Base-by-base conservation (phyloP, 2,797 vertebrate species). In the Microhierax caerulescens region DNA sequence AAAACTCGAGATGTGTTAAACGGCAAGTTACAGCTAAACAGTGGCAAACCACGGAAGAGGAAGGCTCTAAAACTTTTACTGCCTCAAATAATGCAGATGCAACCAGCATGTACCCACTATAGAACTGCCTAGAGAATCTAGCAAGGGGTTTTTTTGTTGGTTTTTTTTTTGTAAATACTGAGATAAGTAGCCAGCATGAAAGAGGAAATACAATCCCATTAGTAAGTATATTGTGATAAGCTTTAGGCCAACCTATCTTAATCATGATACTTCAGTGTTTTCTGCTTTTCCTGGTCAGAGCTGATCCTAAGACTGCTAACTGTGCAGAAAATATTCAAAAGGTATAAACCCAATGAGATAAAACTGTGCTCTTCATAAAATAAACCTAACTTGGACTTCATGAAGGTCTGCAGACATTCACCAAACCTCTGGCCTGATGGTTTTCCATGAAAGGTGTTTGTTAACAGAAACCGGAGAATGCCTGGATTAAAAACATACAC, bases 71-170 rank as follows among this genome's bases (percentile, higher is more conserved):
- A 95, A 92, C 60, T 47, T 79, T 50, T 28, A 97, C 93, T 32
- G 93, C 85, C 59, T 96, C 94, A n/a, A 96, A 91, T n/a, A 95
- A 96, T 3, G 59, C 10, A 57, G 94, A 97, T 37, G 92, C 65
- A 63, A 98, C 97, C 84, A 97, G 78, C 69, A 90, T 95, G 88
- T 59, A 88, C 39, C 72, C 89, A 9, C 50, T 98, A 60, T 93
- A 97, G 93, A 76, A 64, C 10, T 5, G 36, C n/a, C n/a, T 36
- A 77, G 32, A 72, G 60, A 65, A 24, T 30, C 22, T 34, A n/a
- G 18, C 20, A 89, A 70, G n/a, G n/a, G n/a, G n/a, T n/a, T n/a
- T 30, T 45, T 28, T 57, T 59, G 37, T 37, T 37, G 37, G 37
- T 45, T n/a, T 36, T 74, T 57, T 24, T n/a, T 60, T 63, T 32